A percentile compares a stretch with the other conserved stretches of the same genome.
Evolutionary conservation across 64 coral and sea anemone genomes (phyloP).

Genomic region (Hydrozoanthus tunicans): DNA sequence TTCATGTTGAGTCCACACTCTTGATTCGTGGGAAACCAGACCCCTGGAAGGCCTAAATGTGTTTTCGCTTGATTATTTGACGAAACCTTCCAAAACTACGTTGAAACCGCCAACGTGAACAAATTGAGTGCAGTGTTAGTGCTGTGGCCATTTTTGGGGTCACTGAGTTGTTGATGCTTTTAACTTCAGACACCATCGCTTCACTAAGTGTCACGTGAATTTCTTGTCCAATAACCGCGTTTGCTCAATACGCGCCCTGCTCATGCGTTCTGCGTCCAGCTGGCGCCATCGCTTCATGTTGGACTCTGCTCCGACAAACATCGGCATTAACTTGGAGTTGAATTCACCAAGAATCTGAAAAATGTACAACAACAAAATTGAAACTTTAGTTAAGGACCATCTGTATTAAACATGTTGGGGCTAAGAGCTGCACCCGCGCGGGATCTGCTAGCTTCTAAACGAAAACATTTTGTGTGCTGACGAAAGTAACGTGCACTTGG

Average conservation of each 20-base stretch:
- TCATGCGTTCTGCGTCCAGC: constrained; percentile 64
- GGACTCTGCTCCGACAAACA: constrained; percentile 75
- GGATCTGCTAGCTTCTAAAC: too few species aligned
- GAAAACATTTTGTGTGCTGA: too few species aligned
- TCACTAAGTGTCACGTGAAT: constrained; percentile 16
- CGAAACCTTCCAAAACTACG: not conserved
- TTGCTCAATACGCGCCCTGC: not conserved
- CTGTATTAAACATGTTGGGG: not conserved
- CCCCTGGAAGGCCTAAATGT: not conserved
- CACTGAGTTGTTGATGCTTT: not conserved
- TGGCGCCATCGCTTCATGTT: constrained; percentile 85
- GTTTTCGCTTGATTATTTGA: too few species aligned
- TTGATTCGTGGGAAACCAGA: not conserved
- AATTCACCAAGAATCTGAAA: constrained; percentile 71
- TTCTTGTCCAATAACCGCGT: not conserved
- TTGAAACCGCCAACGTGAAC: too few species aligned
- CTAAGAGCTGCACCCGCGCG: not conserved
- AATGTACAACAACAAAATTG: not conserved
- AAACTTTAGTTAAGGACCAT: not conserved
- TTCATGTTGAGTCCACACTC: not conserved
- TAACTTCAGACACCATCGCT: not conserved
- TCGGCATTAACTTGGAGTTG: constrained; percentile 71
- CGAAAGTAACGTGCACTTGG: too few species aligned
- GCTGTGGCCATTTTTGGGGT: not conserved
- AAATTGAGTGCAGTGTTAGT: not conserved